Percentiles rank a stretch among this genome's conserved stretches.
These are phyloP conservation scores for Microcebus lehilahytsara DNA, from an alignment of 2,113 vertebrate species.

Conservation along the genomic window DNA sequence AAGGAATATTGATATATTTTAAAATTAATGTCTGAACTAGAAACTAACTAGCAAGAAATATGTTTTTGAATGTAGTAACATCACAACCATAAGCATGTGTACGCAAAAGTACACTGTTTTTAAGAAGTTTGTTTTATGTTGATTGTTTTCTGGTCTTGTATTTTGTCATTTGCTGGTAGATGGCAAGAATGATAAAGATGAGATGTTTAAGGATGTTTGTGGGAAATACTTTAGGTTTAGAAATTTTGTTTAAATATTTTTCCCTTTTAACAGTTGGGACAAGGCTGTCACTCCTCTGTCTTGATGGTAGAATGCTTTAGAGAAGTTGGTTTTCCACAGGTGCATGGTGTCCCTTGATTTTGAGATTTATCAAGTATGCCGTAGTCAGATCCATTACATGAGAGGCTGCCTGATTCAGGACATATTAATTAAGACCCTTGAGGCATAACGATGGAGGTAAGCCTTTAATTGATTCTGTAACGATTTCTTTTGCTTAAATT, in stretches of 20 bases:
- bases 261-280: background rate
- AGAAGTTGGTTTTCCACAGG: background rate
- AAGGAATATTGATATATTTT: background rate
- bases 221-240: background rate
- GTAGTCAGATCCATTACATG: background rate
- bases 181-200: background rate
- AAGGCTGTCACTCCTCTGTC: background rate
- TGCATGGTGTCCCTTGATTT: background rate
- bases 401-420: background rate
- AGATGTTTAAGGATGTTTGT: background rate
- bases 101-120: background rate
- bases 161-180: background rate
- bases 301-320: background rate
- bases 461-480: background rate
- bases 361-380: background rate
- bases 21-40: background rate
- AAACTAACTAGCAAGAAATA: background rate
- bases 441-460: background rate
- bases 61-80: background rate
- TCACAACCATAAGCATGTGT: background rate
- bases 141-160: background rate
- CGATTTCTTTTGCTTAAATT: background rate
- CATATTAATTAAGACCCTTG: background rate
- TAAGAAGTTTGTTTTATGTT: background rate
- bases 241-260: background rate